Conservation (phyloP, 1,140 invertebrate species). For the Drosophila busckii region DNA sequence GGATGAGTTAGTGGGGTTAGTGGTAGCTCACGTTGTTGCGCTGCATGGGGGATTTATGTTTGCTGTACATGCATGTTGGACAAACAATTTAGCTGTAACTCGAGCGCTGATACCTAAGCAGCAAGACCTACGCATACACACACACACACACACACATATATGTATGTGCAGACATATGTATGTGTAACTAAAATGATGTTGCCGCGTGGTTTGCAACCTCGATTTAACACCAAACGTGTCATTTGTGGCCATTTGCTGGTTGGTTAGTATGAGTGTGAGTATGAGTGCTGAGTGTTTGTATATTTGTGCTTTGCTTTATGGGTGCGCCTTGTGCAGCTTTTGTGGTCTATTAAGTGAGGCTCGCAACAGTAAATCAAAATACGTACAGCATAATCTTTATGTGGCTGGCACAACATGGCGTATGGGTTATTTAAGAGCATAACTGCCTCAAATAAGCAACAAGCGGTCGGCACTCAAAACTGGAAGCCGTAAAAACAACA, state of each 20-base stretch:
- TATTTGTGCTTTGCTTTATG: slow-evolving; percentile 41
- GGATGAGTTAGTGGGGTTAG: neutral
- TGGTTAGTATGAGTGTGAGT: slow-evolving; percentile 11
- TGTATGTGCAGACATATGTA: neutral
- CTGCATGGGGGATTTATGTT: slow-evolving; percentile 63
- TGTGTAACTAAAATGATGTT: too few relatives aligned
- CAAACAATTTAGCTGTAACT: slow-evolving; percentile 73
- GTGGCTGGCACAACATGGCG: slow-evolving; percentile 46
- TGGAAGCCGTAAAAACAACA: slow-evolving; percentile 20
- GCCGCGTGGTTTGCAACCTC: slow-evolving; percentile 59
- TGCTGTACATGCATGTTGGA: slow-evolving; percentile 73
- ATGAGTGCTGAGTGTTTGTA: slow-evolving; percentile 4
- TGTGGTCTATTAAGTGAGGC: slow-evolving; percentile 75
- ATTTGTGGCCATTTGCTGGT: slow-evolving; percentile 69
- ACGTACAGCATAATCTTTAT: slow-evolving; percentile 59
- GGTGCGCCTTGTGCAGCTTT: slow-evolving; percentile 59
- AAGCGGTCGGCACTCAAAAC: slow-evolving; percentile 41
- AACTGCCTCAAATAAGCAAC: slow-evolving; percentile 54
- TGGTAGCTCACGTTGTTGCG: slow-evolving; percentile 20
- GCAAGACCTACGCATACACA: slow-evolving; percentile 9
- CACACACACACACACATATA: slow-evolving; percentile 15
- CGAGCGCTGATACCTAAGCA: slow-evolving; percentile 29
- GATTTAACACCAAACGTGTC: slow-evolving; percentile 76
- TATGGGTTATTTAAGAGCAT: slow-evolving; percentile 33
- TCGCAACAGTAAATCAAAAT: slow-evolving; percentile 58